Percentiles rank a stretch among this genome's conserved stretches.
Evolutionary conservation across 1,140 invertebrate genomes (phyloP).

Genomic region (Mya arenaria): DNA sequence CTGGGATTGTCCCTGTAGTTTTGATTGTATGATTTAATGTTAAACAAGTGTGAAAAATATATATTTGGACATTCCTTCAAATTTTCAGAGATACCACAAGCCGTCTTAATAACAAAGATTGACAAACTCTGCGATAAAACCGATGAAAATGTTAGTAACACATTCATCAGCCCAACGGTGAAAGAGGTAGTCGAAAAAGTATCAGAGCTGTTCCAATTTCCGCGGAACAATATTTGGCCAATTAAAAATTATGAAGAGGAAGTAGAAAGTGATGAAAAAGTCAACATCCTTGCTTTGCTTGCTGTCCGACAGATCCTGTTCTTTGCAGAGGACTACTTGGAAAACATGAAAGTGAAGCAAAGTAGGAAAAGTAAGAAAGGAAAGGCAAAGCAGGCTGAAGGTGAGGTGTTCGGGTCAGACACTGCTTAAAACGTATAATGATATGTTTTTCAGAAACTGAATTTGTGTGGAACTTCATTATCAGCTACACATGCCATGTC

Average conservation of each 20-base stretch:
- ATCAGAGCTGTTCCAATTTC: conserved; percentile 26
- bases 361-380: too few species aligned
- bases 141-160: not conserved
- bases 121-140: conserved; percentile 31
- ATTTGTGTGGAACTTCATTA: too few species aligned
- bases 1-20: too few species aligned
- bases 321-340: conserved; percentile 43
- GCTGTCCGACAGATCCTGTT: conserved; percentile 21
- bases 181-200: conserved; percentile 26
- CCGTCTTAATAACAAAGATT: conserved; percentile 48
- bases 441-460: too few species aligned
- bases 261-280: conserved; percentile 2
- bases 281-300: conserved; percentile 25
- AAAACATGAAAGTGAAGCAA: too few species aligned
- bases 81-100: conserved; percentile 26
- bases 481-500: too few species aligned
- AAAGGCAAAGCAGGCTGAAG: too few species aligned
- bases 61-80: too few species aligned
- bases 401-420: too few species aligned
- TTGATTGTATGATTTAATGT: too few species aligned
- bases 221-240: conserved; percentile 22
- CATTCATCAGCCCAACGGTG: conserved; percentile 5
- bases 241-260: conserved; percentile 47
- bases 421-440: too few species aligned
- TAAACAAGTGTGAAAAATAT: too few species aligned